phyloP scores from a whole-genome alignment of 1,140 invertebrate species.

The Acyrthosiphon pisum region DNA sequence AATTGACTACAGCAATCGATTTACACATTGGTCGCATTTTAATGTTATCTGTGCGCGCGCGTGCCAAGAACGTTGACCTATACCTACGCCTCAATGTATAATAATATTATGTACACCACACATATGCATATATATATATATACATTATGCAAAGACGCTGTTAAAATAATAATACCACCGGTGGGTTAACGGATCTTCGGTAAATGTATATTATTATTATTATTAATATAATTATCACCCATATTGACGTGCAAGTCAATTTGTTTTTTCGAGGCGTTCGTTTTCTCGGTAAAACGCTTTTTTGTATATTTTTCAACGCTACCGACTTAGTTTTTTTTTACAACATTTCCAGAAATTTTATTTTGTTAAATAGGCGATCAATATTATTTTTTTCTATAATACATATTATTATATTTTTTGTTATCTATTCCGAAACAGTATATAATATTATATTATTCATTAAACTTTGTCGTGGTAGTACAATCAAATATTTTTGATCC shows the following conservation, averaged over 20 bases:
- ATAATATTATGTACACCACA: background rate
- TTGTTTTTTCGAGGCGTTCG: background rate
- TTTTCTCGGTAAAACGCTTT: background rate
- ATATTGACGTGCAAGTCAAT: background rate
- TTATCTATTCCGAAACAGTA: background rate
- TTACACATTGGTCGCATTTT: background rate
- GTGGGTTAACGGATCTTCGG: background rate
- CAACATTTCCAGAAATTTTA: background rate
- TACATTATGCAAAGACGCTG: background rate
- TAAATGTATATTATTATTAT: background rate
- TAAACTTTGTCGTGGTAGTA: background rate
- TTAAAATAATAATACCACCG: conserved; percentile 6
- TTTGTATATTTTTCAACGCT: background rate
- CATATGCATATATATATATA: background rate
- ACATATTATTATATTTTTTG: background rate
- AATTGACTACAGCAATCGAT: background rate
- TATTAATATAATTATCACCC: too few relatives aligned
- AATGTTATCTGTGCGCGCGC: background rate
- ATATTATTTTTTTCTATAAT: background rate
- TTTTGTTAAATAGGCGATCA: background rate
- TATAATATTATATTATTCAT: background rate
- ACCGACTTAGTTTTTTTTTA: background rate
- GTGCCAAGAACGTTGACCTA: conserved; percentile 5
- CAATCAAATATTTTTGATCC: background rate
- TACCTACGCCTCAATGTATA: background rate